Evolutionary conservation across 1,140 invertebrate species (phyloP), one percentile per base, ranked within the genome.

Genomic region (Hyles vespertilio): DNA sequence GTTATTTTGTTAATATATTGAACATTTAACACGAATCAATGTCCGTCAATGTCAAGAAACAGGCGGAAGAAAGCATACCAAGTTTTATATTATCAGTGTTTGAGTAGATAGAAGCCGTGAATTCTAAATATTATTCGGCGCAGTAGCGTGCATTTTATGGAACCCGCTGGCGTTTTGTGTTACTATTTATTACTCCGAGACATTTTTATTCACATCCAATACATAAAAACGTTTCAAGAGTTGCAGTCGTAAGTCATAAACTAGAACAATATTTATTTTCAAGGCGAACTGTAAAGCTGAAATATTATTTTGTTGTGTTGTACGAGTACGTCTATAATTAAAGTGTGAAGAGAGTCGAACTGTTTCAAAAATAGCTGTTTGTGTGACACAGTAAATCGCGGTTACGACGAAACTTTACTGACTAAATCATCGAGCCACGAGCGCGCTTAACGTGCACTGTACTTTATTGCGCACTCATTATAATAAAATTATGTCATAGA

Each of bases 341-440:
- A 83, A 82, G 72, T 82, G 84, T 69, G 77, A 83, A 85, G 80
- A 81, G 79, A 84, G 74, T 74, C 77, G 77, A 79, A 82, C 74
- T 59, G 72, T 57, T 76, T 81, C 75, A 84, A 84, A 86, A 87
- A 87, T 87, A 87, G 73, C 70, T 64, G 74, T 79, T 74, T 75
- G 74, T 81, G 74, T 77, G 82, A 82, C 79, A 83, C 69, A 70
- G 80, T 87, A 88, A 84, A 87, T 86, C 80, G 81, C 59, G 61
- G 69, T 77, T 78, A 84, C 79, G 77, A 82, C 74, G 72, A 83
- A 85, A 81, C 72, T 83, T 56, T 82, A 61, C 63, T 54, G 57
- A 63, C 72, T 86, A 87, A 84, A 86, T 87, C 79, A 84, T 85
- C 73, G 65, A 65, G 51, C 71, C 61, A 70, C 62, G 71, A 69